Evolutionary conservation across 2,113 vertebrate species (phyloP).

Genomic region (Microtus ochrogaster): DNA sequence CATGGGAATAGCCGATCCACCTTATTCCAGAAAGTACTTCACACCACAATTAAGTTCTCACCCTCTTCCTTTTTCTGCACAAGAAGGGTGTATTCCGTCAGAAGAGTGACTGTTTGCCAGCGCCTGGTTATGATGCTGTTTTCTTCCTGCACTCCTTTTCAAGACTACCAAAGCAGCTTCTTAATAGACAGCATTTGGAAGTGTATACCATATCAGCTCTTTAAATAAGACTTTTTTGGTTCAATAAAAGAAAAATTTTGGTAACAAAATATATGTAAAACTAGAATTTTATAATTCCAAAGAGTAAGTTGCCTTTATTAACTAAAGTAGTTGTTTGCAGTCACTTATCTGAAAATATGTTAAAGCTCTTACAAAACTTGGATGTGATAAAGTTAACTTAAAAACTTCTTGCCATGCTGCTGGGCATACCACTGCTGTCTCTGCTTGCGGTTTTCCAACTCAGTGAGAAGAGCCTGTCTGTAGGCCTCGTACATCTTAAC

Average conservation of each 20-base stretch:
- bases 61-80: background rate
- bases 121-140: background rate
- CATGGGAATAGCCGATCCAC: conserved; percentile 42
- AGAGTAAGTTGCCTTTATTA: conserved; percentile 85
- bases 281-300: conserved; percentile 83
- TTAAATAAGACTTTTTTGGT: conserved; percentile 70
- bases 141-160: conserved; percentile 50
- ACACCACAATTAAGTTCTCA: conserved; percentile 68
- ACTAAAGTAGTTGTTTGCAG: conserved; percentile 77
- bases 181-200: conserved; percentile 55
- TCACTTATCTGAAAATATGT: conserved; percentile 68
- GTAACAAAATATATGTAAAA: conserved; percentile 86
- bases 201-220: conserved; percentile 41
- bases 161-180: conserved; percentile 72
- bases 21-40: conserved; percentile 24
- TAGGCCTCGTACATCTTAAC: conserved; percentile 98
- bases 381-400: conserved; percentile 78
- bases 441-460: conserved; percentile 96
- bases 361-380: conserved; percentile 77
- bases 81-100: conserved; percentile 11
- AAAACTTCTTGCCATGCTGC: conserved; percentile 93
- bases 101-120: background rate
- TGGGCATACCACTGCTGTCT: conserved; percentile 96
- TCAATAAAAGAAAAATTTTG: conserved; percentile 75
- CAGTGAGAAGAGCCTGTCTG: conserved; percentile 93